phyloP scores from a whole-genome alignment of 1,140 invertebrate species.

The Trichonephila clavipes region DNA sequence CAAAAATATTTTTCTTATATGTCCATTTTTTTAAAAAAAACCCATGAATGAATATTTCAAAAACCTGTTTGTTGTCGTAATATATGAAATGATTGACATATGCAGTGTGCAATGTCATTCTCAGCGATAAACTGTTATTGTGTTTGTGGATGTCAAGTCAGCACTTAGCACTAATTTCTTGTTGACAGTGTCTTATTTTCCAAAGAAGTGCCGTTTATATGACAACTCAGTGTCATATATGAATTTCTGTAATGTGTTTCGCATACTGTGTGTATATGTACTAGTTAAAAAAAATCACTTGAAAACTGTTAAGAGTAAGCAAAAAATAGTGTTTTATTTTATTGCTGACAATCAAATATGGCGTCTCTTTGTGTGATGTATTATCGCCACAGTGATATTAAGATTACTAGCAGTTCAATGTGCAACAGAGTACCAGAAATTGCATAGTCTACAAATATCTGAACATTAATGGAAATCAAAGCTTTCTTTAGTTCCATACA shows the following conservation, averaged over 20 bases:
- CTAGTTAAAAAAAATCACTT: constrained; percentile 31
- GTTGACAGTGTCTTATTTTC: constrained; percentile 74
- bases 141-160: constrained; percentile 56
- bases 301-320: not conserved
- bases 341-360: constrained; percentile 72
- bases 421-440: constrained; percentile 30
- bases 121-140: constrained; percentile 59
- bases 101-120: constrained; percentile 14
- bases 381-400: constrained; percentile 67
- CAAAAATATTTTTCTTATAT: constrained; percentile 19
- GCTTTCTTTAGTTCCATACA: no score
- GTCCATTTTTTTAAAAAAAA: not conserved
- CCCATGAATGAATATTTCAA: constrained; percentile 44
- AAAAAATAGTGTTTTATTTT: constrained; percentile 54
- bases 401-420: constrained; percentile 15
- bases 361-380: constrained; percentile 51
- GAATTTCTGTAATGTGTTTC: constrained; percentile 61
- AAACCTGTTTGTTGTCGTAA: constrained; percentile 60
- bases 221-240: constrained; percentile 56
- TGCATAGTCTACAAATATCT: constrained; percentile 1
- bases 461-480: not conserved
- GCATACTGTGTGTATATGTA: constrained; percentile 50
- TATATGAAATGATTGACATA: constrained; percentile 50
- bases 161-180: constrained; percentile 75
- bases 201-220: constrained; percentile 74